phyloP scores from a whole-genome alignment of 1,140 invertebrate species.

The Littorina saxatilis region DNA sequence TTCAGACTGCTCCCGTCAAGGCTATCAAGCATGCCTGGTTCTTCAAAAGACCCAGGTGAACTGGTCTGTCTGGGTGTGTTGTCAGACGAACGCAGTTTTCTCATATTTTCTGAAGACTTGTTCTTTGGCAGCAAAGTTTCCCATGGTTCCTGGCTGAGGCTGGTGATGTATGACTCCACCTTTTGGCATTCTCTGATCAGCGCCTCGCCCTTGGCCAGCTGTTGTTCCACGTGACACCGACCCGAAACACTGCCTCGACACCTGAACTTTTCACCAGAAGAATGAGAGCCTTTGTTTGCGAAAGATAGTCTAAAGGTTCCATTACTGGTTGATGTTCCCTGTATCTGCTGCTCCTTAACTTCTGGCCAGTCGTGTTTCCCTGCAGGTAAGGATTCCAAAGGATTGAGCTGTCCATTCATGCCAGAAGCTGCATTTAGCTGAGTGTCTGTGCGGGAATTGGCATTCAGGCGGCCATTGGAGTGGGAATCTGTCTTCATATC shows the following conservation, averaged over 20 bases:
- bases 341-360: too few species aligned
- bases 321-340: too few species aligned
- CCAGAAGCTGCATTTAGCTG: too few species aligned
- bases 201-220: background rate
- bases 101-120: background rate
- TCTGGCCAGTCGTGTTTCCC: too few species aligned
- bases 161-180: slow-evolving; percentile 1
- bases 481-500: background rate
- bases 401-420: too few species aligned
- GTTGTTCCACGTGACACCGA: background rate
- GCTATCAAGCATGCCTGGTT: background rate
- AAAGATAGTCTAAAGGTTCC: too few species aligned
- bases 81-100: too few species aligned
- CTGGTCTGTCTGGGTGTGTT: background rate
- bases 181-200: slow-evolving; percentile 30
- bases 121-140: background rate
- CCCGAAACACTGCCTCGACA: background rate
- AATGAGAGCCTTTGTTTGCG: too few species aligned
- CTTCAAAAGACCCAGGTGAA: background rate
- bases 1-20: background rate
- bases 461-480: too few species aligned
- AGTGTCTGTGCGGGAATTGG: too few species aligned
- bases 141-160: background rate
- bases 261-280: background rate
- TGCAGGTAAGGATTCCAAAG: too few species aligned